These are phyloP conservation scores for Labroides dimidiatus DNA, from an alignment of 2,797 vertebrate species.

Conservation along the genomic window DNA sequence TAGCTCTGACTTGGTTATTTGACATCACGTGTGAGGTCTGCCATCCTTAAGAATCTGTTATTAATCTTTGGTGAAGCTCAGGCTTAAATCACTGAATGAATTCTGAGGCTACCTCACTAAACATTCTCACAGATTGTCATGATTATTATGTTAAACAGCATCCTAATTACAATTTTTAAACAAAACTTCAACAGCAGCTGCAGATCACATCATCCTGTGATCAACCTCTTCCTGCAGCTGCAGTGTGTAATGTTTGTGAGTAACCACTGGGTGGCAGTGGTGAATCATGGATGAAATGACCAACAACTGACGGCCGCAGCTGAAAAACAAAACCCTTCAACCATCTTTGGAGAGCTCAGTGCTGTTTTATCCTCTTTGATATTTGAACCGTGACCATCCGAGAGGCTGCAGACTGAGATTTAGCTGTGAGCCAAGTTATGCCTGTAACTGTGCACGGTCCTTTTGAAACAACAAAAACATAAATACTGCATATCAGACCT, in stretches of 20 bases:
- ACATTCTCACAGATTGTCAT: too few relatives aligned
- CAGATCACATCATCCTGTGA: not conserved
- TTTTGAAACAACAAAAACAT: not conserved
- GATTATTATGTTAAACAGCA: too few relatives aligned
- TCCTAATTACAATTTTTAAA: too few relatives aligned
- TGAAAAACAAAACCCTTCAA: not conserved
- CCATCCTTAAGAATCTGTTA: too few relatives aligned
- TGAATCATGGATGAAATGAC: not conserved
- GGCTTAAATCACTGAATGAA: too few relatives aligned
- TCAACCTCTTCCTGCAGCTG: not conserved
- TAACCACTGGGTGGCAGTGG: slow-evolving; percentile 67
- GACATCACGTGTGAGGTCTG: too few relatives aligned
- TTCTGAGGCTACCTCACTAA: too few relatives aligned
- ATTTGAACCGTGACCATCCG: not conserved
- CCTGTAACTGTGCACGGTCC: not conserved
- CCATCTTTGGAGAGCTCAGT: not conserved
- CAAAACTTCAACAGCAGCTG: too few relatives aligned
- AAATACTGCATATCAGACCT: not conserved
- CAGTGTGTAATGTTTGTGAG: not conserved
- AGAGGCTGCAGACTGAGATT: not conserved
- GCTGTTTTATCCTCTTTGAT: not conserved
- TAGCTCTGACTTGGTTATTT: too few relatives aligned
- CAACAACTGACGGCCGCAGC: not conserved
- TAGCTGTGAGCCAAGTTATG: not conserved
- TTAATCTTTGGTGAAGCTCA: too few relatives aligned